Percentiles rank a stretch among this genome's conserved stretches.
Conservation (phyloP, 2,113 vertebrate species). For the Herpailurus yagouaroundi region DNA sequence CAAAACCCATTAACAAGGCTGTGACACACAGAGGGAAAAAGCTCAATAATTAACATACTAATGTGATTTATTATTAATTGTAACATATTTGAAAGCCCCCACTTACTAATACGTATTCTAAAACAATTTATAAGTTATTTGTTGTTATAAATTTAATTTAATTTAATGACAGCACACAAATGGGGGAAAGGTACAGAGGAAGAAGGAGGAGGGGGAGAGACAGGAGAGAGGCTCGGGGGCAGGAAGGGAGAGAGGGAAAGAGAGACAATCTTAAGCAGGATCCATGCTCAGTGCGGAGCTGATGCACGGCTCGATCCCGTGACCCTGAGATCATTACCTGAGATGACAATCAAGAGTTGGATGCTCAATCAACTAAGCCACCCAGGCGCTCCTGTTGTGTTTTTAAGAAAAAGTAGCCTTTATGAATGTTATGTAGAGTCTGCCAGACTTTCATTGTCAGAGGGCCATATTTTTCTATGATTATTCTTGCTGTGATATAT, state of each 20-base stretch:
- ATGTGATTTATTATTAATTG: not conserved
- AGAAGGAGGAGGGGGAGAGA: no score
- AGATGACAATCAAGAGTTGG: no score
- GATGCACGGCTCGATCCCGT: no score
- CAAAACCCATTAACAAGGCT: not conserved
- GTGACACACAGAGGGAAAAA: not conserved
- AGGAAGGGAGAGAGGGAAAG: no score
- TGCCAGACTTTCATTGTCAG: not conserved
- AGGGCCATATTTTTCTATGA: not conserved
- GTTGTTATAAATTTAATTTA: not conserved
- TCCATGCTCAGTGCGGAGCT: no score
- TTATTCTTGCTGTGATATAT: not conserved
- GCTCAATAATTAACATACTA: not conserved
- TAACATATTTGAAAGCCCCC: not conserved
- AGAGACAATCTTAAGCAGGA: no score
- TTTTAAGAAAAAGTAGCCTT: slow-evolving; percentile 23
- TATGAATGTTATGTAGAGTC: not conserved
- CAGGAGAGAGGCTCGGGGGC: no score
- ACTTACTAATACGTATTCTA: not conserved
- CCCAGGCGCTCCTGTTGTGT: not conserved
- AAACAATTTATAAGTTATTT: not conserved
- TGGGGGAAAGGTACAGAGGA: no score
- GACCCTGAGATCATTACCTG: no score
- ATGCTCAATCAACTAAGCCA: no score
- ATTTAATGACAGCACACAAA: no score